Evolutionary conservation across 2,113 vertebrate species (phyloP).

Genomic region (Oxyruncus cristatus): DNA sequence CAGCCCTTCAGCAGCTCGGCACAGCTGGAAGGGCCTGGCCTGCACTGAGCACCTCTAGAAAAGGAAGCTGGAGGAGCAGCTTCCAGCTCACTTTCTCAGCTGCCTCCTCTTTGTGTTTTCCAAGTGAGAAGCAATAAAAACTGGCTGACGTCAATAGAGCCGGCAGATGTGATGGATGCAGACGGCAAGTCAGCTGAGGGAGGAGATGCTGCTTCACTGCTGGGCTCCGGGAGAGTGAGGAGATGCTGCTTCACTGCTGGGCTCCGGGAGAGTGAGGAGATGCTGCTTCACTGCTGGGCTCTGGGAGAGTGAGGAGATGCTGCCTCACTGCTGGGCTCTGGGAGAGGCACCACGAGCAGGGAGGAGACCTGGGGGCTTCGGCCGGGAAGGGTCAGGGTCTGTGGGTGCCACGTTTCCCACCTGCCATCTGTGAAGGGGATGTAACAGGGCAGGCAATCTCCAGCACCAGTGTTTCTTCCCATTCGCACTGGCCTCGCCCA

Average conservation of each 20-base stretch:
- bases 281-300: too few relatives aligned
- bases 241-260: too few relatives aligned
- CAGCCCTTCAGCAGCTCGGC: background rate
- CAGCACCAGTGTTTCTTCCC: background rate
- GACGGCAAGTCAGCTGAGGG: conserved; percentile 9
- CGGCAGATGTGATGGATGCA: conserved; percentile 31
- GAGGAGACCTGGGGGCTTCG: background rate
- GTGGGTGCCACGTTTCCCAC: background rate
- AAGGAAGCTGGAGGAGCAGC: background rate
- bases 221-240: background rate
- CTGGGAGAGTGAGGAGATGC: background rate
- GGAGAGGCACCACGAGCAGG: background rate
- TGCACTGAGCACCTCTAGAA: background rate
- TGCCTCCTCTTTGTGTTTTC: conserved; percentile 36
- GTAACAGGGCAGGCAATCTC: background rate
- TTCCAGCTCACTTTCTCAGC: conserved; percentile 9
- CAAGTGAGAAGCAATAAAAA: conserved; percentile 44
- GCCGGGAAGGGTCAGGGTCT: background rate
- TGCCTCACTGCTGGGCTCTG: background rate
- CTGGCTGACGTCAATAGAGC: conserved; percentile 32
- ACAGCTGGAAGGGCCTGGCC: background rate
- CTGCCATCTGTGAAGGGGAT: background rate
- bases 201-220: background rate
- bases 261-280: background rate
- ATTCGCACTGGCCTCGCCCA: background rate